These are phyloP conservation scores for Xyrichtys novacula DNA, from an alignment of 2,797 vertebrate species.

Conservation along the genomic window DNA sequence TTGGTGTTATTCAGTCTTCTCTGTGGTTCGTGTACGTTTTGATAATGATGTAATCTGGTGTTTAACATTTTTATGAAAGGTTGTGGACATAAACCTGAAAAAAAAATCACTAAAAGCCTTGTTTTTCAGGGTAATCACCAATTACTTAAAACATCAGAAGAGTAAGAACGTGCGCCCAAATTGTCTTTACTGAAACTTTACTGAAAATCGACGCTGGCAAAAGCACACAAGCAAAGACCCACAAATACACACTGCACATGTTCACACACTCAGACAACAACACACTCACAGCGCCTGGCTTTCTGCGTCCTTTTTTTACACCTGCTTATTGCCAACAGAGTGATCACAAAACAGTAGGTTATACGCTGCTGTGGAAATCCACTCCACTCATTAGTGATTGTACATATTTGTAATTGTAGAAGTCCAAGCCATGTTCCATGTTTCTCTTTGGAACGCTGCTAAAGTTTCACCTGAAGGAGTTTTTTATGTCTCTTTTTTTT, in stretches of 20 bases:
- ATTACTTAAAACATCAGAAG: conserved; percentile 14
- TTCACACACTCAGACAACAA: conserved; percentile 61
- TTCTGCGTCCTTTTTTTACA: conserved; percentile 4
- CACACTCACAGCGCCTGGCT: conserved; percentile 7
- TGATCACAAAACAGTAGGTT: conserved; percentile 1
- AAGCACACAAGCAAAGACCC: conserved; percentile 73
- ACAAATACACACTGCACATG: conserved; percentile 55
- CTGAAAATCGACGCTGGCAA: conserved; percentile 47
- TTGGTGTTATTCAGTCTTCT: conserved; percentile 65
- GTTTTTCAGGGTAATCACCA: conserved; percentile 10
- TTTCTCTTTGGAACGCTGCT: conserved; percentile 38
- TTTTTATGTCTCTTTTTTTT: conserved; percentile 6
- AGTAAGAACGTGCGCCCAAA: conserved; percentile 28
- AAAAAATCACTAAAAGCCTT: not conserved
- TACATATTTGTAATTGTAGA: conserved; percentile 49
- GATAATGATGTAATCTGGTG: conserved; percentile 58
- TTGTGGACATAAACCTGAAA: conserved; percentile 15
- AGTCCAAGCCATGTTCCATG: conserved; percentile 35
- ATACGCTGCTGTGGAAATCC: conserved; percentile 39
- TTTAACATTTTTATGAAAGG: conserved; percentile 50
- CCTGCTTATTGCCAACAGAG: not conserved
- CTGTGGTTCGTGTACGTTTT: conserved; percentile 68
- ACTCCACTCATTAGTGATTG: conserved; percentile 52
- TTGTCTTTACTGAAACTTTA: conserved; percentile 52
- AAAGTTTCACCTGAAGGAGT: conserved; percentile 12